Evolutionary conservation across 2,888 invertebrate species (phyloP).

Genomic region (Aquatica leii): DNA sequence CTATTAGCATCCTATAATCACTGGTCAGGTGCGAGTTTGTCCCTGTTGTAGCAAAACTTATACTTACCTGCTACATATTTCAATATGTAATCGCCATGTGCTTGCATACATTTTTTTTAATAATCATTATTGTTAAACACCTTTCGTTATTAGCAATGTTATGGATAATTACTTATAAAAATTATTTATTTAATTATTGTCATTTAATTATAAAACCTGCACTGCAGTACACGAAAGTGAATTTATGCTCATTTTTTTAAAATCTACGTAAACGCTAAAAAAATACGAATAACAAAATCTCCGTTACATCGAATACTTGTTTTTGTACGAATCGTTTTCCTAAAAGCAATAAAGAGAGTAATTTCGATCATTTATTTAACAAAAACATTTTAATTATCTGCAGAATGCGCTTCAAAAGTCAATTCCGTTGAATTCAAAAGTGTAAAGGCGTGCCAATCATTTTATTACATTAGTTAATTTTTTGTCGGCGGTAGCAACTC

Average conservation of each 20-base stretch:
- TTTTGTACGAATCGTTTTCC: conserved; percentile 28
- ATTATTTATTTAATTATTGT: conserved; percentile 16
- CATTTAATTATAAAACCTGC: conserved; percentile 4
- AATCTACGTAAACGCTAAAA: no score
- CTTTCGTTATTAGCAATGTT: conserved; percentile 9
- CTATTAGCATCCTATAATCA: conserved; percentile 35
- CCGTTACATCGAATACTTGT: conserved; percentile 21
- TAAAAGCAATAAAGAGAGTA: conserved; percentile 29
- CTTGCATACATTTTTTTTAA: conserved; percentile 20
- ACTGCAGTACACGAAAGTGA: no score
- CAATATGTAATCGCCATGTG: conserved; percentile 31
- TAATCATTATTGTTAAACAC: conserved; percentile 16
- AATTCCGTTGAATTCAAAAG: conserved; percentile 44
- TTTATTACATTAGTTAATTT: conserved; percentile 43
- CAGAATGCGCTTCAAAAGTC: conserved; percentile 41
- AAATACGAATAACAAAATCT: conserved; percentile 17
- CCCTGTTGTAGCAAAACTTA: conserved; percentile 23
- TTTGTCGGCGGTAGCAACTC: conserved; percentile 26
- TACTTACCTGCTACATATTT: conserved; percentile 22
- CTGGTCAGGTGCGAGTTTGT: conserved; percentile 34
- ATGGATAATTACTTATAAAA: neutral
- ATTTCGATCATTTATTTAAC: conserved; percentile 33
- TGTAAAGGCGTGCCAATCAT: conserved; percentile 44
- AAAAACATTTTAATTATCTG: conserved; percentile 37
- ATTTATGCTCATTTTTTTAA: no score